phyloP scores from a whole-genome alignment of 2,888 invertebrate species.

The Apodemia zela region DNA sequence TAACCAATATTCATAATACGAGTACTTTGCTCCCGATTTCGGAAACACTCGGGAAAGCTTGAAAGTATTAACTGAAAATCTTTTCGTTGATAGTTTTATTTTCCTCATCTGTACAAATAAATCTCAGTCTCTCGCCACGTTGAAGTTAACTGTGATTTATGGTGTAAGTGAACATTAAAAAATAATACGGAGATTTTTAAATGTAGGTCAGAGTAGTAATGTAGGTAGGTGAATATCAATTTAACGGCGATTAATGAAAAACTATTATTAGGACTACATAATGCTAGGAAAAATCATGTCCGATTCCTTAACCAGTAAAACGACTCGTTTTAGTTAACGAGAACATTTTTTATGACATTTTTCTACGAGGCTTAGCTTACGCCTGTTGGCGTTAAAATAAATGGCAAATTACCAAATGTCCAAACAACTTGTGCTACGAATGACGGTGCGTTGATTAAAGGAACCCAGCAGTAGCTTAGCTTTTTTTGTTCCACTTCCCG shows the following conservation, averaged over 20 bases:
- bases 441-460: no score
- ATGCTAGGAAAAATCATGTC: neutral
- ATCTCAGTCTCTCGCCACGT: slow-evolving; percentile 29
- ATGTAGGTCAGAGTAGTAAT: neutral
- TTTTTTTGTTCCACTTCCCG: neutral
- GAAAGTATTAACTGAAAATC: slow-evolving; percentile 22
- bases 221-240: no score
- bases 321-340: no score
- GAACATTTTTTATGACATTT: no score
- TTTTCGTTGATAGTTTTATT: slow-evolving; percentile 34
- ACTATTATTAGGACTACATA: neutral
- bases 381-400: no score
- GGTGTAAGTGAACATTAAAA: slow-evolving; percentile 24
- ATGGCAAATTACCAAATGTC: no score
- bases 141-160: slow-evolving; percentile 30
- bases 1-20: no score
- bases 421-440: no score
- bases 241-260: neutral
- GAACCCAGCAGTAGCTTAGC: no score
- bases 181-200: slow-evolving; percentile 16
- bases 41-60: neutral
- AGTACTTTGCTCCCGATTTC: no score
- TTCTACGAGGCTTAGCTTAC: no score
- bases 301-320: no score
- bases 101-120: slow-evolving; percentile 29